Evolutionary conservation across 2,888 invertebrate genomes (phyloP), one percentile per base, ranked within the genome.

Genomic region (Eutolmus rufibarbis): DNA sequence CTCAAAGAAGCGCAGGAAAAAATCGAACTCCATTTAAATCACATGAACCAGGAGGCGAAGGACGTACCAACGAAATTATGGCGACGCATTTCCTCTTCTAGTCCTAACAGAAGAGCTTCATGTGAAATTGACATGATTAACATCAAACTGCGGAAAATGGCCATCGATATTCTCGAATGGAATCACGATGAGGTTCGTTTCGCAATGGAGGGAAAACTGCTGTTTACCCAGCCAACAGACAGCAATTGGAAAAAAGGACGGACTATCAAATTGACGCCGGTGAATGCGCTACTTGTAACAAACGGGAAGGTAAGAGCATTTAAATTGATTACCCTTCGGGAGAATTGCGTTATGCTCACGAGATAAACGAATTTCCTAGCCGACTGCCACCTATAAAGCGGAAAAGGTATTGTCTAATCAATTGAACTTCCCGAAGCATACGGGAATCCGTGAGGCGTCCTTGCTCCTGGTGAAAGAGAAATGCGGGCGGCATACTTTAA

Each of bases 151-250:
- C 94, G 97, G 91, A 98, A 98, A 95, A 96, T 98, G 95, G 98
- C 98, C 86, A 96, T 98, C 89, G 98, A 98, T 92, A 95, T 97
- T 5, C 93, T 98, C 89, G 98, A 98, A 91, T 98, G 98, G 98
- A 97, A 96, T 93, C 97, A 97, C 91, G 97, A 97, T 90, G 98
- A 98, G 92, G 97, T 97, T 78, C 96, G 96, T 92, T 98, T 98
- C 92, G 96, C 97, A 89, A 95, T 98, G 93, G 98, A 98, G 93
- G 98, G 98, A 88, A 96, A 96, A 92, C 94, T 98, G 90, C 93
- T 97, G 90, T 97, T 96, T 92, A 97, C 97, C 74, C 97, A 97
- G 92, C 97, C 97, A 74, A 96, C 97, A 87, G 98, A 98, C 93
- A 97, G 96, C 93, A 97, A 97, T 92, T 97, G 97, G 97, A 95